Conservation (phyloP, 2,888 invertebrate species). For the Coelopa pilipes region DNA sequence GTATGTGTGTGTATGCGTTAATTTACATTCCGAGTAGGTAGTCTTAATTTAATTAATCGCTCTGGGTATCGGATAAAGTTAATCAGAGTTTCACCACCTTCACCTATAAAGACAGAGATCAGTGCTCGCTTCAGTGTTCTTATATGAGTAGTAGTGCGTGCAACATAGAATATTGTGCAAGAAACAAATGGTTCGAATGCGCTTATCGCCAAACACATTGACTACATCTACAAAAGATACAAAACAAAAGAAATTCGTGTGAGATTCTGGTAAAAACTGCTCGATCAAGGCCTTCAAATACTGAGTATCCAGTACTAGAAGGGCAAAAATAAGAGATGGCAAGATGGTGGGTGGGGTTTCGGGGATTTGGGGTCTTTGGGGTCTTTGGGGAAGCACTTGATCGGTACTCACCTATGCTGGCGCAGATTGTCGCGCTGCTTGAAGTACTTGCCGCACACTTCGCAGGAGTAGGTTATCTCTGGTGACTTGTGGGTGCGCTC, state of each 20-base stretch:
- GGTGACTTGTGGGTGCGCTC: slow-evolving; percentile 97
- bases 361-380: too few species aligned
- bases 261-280: not conserved
- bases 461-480: slow-evolving; percentile 96
- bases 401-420: slow-evolving; percentile 86
- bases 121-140: slow-evolving; percentile 53
- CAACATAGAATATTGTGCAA: slow-evolving; percentile 40
- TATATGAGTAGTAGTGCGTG: slow-evolving; percentile 50
- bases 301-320: not conserved
- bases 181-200: slow-evolving; percentile 13
- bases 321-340: too few species aligned
- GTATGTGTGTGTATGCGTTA: slow-evolving; percentile 36
- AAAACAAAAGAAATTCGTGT: slow-evolving; percentile 47
- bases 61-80: slow-evolving; percentile 10
- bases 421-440: slow-evolving; percentile 96
- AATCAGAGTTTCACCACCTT: slow-evolving; percentile 42
- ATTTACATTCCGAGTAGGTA: slow-evolving; percentile 1
- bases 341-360: too few species aligned
- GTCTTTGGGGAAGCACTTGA: not conserved
- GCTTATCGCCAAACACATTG: slow-evolving; percentile 88
- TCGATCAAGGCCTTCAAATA: not conserved
- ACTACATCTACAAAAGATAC: slow-evolving; percentile 80
- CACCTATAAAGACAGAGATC: slow-evolving; percentile 55
- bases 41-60: not conserved
- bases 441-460: slow-evolving; percentile 97